Percentiles rank a stretch among this genome's conserved stretches.
Evolutionary conservation across 1,140 invertebrate species (phyloP).

Genomic region (Drosophila aff.): DNA sequence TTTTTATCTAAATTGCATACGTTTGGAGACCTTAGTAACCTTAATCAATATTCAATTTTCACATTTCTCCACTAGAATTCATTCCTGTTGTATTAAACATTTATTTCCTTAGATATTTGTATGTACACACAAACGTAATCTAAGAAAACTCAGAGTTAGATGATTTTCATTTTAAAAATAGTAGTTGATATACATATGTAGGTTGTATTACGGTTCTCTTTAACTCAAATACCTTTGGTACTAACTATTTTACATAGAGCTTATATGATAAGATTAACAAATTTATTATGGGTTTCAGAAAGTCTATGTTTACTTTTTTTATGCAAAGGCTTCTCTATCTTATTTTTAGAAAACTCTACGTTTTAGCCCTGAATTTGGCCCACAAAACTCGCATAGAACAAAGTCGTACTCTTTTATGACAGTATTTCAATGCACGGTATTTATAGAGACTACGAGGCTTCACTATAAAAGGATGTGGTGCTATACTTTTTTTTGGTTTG

Average conservation of each 20-base stretch:
- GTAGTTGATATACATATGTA: too few relatives aligned
- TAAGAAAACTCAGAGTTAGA: not conserved
- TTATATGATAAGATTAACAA: not conserved
- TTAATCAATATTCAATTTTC: not conserved
- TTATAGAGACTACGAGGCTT: not conserved
- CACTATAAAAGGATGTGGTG: not conserved
- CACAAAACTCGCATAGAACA: too few relatives aligned
- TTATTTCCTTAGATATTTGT: not conserved
- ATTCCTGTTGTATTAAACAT: not conserved
- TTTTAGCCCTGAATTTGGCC: too few relatives aligned
- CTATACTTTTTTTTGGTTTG: constrained; percentile 12
- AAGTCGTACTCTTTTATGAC: not conserved
- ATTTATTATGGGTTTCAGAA: not conserved
- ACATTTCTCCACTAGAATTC: not conserved
- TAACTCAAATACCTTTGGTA: too few relatives aligned
- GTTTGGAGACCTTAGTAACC: not conserved
- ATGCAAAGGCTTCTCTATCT: too few relatives aligned
- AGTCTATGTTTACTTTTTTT: too few relatives aligned
- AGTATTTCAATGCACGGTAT: not conserved
- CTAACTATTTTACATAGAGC: not conserved
- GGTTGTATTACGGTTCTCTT: too few relatives aligned
- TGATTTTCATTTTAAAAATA: not conserved
- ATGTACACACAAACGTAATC: too few relatives aligned
- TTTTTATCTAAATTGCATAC: not conserved
- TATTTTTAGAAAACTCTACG: too few relatives aligned